Evolutionary conservation across 1,140 invertebrate species (phyloP).

Genomic region (Diprion similis): DNA sequence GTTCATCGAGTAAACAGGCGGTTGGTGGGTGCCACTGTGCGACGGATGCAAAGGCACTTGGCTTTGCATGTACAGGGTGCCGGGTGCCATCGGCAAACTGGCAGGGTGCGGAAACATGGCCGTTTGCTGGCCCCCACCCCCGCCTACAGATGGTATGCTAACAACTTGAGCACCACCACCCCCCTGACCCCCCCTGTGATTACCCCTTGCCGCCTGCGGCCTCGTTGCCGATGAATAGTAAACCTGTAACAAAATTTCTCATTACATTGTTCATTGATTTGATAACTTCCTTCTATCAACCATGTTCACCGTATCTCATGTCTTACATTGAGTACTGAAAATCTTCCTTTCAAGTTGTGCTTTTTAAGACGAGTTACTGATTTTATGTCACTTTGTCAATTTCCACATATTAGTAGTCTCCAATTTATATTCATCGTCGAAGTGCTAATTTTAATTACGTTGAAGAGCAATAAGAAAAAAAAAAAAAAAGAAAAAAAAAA

Average conservation of each 20-base stretch:
- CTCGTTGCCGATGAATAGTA: conserved; percentile 46
- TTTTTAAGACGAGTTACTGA: too few relatives aligned
- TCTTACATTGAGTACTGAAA: too few relatives aligned
- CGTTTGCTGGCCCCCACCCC: conserved; percentile 46
- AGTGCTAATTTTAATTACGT: too few relatives aligned
- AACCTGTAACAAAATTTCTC: conserved; percentile 32
- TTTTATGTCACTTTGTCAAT: too few relatives aligned
- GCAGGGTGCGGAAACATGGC: conserved; percentile 45
- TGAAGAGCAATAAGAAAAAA: too few relatives aligned
- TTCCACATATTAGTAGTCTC: too few relatives aligned
- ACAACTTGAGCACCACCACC: conserved; percentile 43
- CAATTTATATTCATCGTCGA: too few relatives aligned
- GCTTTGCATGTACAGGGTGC: conserved; percentile 41
- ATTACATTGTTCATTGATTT: neutral
- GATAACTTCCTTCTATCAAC: too few relatives aligned
- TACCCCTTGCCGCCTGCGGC: conserved; percentile 45
- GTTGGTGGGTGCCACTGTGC: conserved; percentile 44
- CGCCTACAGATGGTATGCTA: conserved; percentile 43
- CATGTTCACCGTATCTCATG: too few relatives aligned
- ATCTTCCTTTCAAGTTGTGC: too few relatives aligned
- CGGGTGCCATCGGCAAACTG: conserved; percentile 39
- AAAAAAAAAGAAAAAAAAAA: too few relatives aligned
- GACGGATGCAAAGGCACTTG: conserved; percentile 38
- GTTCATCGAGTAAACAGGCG: conserved; percentile 44
- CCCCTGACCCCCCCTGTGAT: conserved; percentile 47